phyloP scores from a whole-genome alignment of 2,113 vertebrate species.

The Melanocharis versteri region DNA sequence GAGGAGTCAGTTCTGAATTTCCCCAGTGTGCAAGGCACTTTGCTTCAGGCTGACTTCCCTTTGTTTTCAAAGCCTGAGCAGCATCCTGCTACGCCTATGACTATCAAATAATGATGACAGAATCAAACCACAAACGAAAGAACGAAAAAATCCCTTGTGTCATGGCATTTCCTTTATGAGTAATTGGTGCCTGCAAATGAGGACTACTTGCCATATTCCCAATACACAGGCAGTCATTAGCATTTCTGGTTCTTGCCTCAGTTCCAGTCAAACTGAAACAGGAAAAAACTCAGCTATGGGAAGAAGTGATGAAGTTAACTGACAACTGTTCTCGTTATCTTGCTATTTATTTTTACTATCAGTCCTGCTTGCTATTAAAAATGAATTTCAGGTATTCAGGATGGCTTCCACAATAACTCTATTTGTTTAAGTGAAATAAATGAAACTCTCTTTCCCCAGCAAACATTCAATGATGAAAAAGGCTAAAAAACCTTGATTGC shows the following conservation, averaged over 20 bases:
- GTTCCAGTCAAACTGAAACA: background rate
- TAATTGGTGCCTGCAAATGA: background rate
- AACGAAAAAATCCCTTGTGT: background rate
- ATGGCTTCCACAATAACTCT: background rate
- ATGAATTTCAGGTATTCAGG: background rate
- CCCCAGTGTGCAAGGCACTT: background rate
- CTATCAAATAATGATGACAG: background rate
- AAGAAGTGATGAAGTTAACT: background rate
- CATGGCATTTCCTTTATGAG: background rate
- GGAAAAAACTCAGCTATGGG: background rate
- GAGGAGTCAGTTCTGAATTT: background rate
- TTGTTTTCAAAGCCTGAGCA: background rate
- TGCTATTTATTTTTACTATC: background rate
- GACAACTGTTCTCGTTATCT: background rate
- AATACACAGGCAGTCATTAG: background rate
- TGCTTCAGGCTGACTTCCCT: background rate
- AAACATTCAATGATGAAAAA: background rate
- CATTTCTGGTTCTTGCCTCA: background rate
- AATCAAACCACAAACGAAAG: background rate
- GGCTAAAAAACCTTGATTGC: background rate
- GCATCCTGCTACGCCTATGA: background rate
- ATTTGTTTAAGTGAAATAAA: background rate
- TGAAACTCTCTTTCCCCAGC: background rate
- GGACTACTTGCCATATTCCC: background rate
- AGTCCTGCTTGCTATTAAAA: background rate